phyloP scores from a whole-genome alignment of 1,140 invertebrate species.

The Plectus sambesii region DNA sequence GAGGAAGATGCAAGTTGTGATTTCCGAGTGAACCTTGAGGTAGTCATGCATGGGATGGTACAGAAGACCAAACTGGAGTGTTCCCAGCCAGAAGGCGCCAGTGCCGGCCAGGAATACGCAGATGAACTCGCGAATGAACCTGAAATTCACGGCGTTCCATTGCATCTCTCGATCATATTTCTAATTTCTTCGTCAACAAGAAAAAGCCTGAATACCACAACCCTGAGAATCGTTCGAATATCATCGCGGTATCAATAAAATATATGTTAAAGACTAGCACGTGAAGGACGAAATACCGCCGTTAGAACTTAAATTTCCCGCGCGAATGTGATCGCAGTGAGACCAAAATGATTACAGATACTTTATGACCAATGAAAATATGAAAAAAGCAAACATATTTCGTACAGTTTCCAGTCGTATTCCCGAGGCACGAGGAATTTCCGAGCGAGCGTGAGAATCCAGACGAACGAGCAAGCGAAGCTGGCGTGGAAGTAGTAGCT shows the following conservation, averaged over 20 bases:
- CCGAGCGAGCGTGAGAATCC: constrained; percentile 56
- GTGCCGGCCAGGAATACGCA: constrained; percentile 33
- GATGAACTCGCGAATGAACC: constrained; percentile 35
- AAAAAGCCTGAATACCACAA: no score
- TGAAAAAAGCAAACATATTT: no score
- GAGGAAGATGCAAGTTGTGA: constrained; percentile 34
- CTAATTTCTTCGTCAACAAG: no score
- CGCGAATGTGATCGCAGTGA: no score
- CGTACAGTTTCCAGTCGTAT: constrained; percentile 51
- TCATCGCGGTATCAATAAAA: no score
- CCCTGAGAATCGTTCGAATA: no score
- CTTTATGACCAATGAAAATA: no score
- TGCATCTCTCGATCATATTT: constrained; percentile 13
- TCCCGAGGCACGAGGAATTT: constrained; percentile 35
- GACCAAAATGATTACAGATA: no score
- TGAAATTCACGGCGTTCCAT: constrained; percentile 17
- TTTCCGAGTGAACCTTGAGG: constrained; percentile 36
- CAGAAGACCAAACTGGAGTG: constrained; percentile 30
- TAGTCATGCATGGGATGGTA: constrained; percentile 39
- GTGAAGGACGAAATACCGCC: no score
- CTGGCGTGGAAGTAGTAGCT: constrained; percentile 69
- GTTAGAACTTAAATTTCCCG: no score
- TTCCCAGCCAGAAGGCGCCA: constrained; percentile 36
- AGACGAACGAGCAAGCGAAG: constrained; percentile 61
- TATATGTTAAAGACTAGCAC: no score